phyloP scores from a whole-genome alignment of 2,797 vertebrate species.

The Lycodopsis pacificus region DNA sequence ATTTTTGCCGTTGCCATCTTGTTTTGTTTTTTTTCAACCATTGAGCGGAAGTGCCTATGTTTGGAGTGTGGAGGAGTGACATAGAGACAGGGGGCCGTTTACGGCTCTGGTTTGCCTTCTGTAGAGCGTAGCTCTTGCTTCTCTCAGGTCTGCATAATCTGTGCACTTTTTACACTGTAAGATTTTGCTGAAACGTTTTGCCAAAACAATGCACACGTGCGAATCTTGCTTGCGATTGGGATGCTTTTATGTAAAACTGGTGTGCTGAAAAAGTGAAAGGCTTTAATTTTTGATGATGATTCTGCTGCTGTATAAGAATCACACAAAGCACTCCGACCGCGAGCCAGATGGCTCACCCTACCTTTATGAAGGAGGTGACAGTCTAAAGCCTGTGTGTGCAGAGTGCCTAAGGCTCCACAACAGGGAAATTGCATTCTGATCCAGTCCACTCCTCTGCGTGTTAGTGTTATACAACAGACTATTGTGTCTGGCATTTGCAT shows the following conservation, averaged over 20 bases:
- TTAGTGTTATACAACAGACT: constrained; percentile 76
- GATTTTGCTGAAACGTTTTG: not conserved
- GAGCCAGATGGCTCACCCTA: constrained; percentile 58
- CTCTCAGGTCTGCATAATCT: constrained; percentile 26
- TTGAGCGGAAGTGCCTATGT: no score
- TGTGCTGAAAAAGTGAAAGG: constrained; percentile 18
- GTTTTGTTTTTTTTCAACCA: no score
- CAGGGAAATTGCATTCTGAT: constrained; percentile 76
- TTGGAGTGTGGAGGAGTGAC: not conserved
- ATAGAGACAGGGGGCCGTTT: not conserved
- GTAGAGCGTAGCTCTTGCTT: constrained; percentile 28
- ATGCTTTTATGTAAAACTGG: constrained; percentile 22
- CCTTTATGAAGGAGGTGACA: constrained; percentile 63
- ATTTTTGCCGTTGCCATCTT: not conserved
- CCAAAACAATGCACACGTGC: not conserved
- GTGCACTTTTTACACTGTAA: constrained; percentile 6
- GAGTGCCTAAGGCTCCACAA: constrained; percentile 60
- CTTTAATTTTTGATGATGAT: constrained; percentile 49
- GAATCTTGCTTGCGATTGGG: not conserved
- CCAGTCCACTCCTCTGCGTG: constrained; percentile 71
- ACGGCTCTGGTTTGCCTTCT: not conserved
- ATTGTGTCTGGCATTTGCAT: constrained; percentile 82
- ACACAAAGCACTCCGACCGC: constrained; percentile 41
- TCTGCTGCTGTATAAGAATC: constrained; percentile 25
- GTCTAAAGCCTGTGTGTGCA: constrained; percentile 59